phyloP scores from a whole-genome alignment of 2,888 invertebrate genomes.

The Nemoura dubitans region DNA sequence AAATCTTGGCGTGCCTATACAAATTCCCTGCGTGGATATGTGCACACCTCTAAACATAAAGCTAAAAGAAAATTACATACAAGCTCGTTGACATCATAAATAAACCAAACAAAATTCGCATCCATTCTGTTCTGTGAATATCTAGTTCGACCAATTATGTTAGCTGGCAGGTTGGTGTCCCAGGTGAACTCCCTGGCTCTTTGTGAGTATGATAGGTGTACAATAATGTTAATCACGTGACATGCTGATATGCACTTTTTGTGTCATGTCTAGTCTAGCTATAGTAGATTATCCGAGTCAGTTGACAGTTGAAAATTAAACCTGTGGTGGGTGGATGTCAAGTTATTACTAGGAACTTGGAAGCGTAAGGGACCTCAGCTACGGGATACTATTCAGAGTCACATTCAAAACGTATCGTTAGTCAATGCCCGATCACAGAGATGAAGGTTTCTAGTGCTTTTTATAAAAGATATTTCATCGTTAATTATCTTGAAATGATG shows the following conservation, averaged over 20 bases:
- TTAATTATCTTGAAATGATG: no score
- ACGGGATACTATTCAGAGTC: no score
- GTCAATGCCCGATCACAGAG: no score
- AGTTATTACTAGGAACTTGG: neutral
- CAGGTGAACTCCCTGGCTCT: neutral
- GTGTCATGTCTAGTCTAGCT: neutral
- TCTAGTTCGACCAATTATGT: neutral
- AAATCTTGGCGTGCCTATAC: no score
- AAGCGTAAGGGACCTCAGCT: no score
- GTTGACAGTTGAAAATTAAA: neutral
- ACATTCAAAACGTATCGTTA: no score
- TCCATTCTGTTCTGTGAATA: no score
- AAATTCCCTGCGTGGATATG: no score
- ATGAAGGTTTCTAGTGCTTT: no score
- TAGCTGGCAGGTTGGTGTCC: neutral
- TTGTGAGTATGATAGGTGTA: neutral
- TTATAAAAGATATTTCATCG: no score
- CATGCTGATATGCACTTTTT: neutral
- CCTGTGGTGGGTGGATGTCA: neutral
- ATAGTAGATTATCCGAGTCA: neutral
- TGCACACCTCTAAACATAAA: neutral
- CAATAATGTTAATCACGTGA: neutral
- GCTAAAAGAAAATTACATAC: neutral
- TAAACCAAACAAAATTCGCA: neutral
- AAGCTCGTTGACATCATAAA: neutral